Percentiles rank a stretch among this genome's conserved stretches.
These are phyloP conservation scores for Steinernema khuongi DNA, from an alignment of 1,140 invertebrate species.

Conservation along the genomic window DNA sequence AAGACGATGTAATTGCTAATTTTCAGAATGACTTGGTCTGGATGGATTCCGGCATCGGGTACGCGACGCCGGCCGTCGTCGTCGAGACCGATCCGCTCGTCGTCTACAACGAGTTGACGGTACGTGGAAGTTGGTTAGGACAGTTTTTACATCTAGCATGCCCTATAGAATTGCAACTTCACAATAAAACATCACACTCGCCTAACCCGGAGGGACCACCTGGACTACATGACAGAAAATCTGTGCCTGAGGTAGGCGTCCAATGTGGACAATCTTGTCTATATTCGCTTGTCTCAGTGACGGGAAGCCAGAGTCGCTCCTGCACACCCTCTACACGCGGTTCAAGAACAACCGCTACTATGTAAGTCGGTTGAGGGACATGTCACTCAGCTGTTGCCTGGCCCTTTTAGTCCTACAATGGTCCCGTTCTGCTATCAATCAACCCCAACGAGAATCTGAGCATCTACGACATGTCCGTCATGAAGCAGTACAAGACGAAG, in stretches of 20 bases:
- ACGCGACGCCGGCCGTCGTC: not conserved
- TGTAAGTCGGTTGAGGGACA: not conserved
- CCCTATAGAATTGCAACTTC: not conserved
- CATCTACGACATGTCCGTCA: not conserved
- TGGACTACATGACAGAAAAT: not conserved
- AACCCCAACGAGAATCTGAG: not conserved
- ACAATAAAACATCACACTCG: not conserved
- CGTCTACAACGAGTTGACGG: not conserved
- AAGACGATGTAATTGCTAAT: not conserved
- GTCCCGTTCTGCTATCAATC: not conserved
- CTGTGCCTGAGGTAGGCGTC: too few species aligned
- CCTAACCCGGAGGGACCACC: not conserved
- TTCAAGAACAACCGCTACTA: not conserved
- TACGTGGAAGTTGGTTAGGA: not conserved
- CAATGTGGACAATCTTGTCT: too few species aligned
- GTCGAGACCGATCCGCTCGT: not conserved
- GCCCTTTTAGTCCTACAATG: conserved; percentile 1
- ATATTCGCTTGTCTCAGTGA: not conserved
- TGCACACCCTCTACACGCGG: not conserved
- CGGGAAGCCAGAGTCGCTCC: not conserved
- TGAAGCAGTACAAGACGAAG: conserved; percentile 11
- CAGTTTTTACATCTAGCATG: not conserved
- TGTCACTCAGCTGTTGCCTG: not conserved
- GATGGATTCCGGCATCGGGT: conserved; percentile 5
- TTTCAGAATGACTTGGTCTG: conserved; percentile 11